Evolutionary conservation across 1,140 invertebrate genomes (phyloP), one percentile per base, ranked within the genome.

Genomic region (Drosophila novamexicana): DNA sequence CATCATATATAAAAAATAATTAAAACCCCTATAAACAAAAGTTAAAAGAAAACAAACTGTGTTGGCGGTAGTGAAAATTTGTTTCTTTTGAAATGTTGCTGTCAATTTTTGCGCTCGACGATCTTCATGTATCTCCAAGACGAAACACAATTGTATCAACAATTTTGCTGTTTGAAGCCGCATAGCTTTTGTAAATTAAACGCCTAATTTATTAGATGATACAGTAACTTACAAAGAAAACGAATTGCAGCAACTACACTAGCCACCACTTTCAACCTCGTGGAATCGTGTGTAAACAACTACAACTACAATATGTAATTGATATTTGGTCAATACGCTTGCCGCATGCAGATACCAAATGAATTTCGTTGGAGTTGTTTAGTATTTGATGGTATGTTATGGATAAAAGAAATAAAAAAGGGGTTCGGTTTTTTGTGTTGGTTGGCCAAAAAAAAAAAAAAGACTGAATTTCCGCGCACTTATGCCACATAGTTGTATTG

Each of bases 401-500:
- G 36, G 32, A 67, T 37, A 16, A 45, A 37, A 58, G 40, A 61
- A 42, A 63, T 29, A 59, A 14, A 44, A 53, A 29, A 29, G 22
- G 22, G 22, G 22, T 47, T 59, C 10, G 49, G 37, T 56, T 34
- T 49, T 37, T 16, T 64, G 54, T 58, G 53, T 45, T 44, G 22
- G 65, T 62, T 53, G 58, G 58, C 72, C 59, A 75, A 78, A 72
- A 54, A 16, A 64, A 75, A 78, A 72, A 18, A 18, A 18, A 18
- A 54, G 18, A 57, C 49, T 44, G 45, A 49, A 47, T 8, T 32
- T 63, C 52, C 39, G 36, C 49, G 42, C n/a, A 69, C 40, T 86
- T 92, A 99, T 83, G 98, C 98, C 92, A 99, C 98, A 93, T 99
- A 99, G 93, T 99, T 98, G 93, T 99, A 99, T 92, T 98, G 96